A percentile compares a stretch with the other conserved stretches of the same genome.
These are phyloP conservation scores for Oopsacas minuta DNA, from an alignment of 37 sponge, comb jelly and placozoan species.

Conservation along the genomic window DNA sequence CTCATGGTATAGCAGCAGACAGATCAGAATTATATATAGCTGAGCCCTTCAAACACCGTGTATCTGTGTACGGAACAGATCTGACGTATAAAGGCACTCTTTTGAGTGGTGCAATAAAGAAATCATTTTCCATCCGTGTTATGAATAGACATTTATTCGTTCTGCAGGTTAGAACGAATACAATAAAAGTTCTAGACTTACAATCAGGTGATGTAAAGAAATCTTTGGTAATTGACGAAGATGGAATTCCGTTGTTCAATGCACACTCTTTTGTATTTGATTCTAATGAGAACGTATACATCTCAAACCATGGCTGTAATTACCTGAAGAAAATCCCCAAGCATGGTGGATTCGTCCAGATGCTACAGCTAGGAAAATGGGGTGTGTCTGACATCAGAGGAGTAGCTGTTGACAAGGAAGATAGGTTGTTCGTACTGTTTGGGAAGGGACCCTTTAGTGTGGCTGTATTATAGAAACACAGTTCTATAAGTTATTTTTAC, in stretches of 20 bases:
- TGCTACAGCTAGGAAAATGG: background rate
- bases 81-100: background rate
- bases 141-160: background rate
- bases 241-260: background rate
- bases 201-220: background rate
- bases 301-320: background rate
- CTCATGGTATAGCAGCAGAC: background rate
- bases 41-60: background rate
- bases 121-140: background rate
- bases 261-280: background rate
- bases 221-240: background rate
- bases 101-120: background rate
- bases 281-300: background rate
- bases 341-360: background rate
- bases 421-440: constrained; percentile 2
- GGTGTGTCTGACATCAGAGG: background rate
- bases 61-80: background rate
- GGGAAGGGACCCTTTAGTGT: background rate
- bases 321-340: background rate
- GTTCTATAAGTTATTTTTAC: too few species aligned
- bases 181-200: background rate
- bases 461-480: background rate
- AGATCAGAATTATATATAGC: background rate
- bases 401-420: background rate
- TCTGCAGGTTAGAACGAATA: background rate